Base-by-base conservation (phyloP, 2,797 vertebrate species). In the Loriculus beryllinus region DNA sequence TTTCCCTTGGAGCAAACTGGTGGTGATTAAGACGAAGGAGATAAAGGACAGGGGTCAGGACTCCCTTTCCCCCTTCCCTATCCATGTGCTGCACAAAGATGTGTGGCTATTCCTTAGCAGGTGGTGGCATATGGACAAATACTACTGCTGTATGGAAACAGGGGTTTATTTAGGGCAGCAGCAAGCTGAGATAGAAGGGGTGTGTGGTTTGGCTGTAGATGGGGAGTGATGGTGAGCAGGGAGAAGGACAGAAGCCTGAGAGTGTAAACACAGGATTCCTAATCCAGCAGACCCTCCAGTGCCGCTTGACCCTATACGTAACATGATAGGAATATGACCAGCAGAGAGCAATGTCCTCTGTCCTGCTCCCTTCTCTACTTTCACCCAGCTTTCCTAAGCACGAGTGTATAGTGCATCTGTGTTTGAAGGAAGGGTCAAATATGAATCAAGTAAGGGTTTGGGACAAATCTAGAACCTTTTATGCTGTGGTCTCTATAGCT, bases 91-190 rank as follows among this genome's bases (percentile, higher is more conserved):
- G 14, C 6, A 45, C n/a, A 28, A 90, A 37, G 31, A 7, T 4
- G 28, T 0, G 0, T 0, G 1, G n/a, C 28, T 79, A 15, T 4
- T 70, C 47, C 40, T 15, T 35, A 6, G 8, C 23, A 57, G 48
- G 8, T 33, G 60, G 35, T 37, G 37, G 20, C 49, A 83, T 15
- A 11, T 3, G 26, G 54, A 12, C 28, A 74, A 84, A 60, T 7
- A 6, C 7, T 35, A 7, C 48, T 49, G 39, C 21, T 1, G 0
- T 23, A 12, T 6, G 11, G n/a, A 54, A 64, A 35, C 4, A 18
- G 21, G 5, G 21, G 22, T 12, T 75, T 88, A 28, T 71, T 57
- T 56, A 42, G 31, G 63, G 47, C 78, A 90, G 29, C 45, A 84
- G 45, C 29, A 82, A 79, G 10, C 54, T 76, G 59, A 5, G 47